A percentile compares a stretch with the other conserved stretches of the same genome.
Conservation (phyloP, 2,888 invertebrate species). For the Falcaria lacertinaria region DNA sequence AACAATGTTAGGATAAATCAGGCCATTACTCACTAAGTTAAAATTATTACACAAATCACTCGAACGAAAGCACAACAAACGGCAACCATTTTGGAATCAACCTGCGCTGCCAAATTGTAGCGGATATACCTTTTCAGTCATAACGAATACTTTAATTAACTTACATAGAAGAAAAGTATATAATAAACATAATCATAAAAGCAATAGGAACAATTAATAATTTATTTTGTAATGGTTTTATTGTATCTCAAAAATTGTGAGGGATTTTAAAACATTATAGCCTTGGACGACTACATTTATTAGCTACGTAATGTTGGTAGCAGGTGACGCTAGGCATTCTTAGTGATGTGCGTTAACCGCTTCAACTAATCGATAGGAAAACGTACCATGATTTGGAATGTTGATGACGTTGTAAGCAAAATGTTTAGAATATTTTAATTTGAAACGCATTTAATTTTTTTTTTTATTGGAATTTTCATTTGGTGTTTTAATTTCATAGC, state of each 20-base stretch:
- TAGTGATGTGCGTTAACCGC: slow-evolving; percentile 12
- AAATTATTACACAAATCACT: slow-evolving; percentile 49
- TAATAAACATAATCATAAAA: background rate
- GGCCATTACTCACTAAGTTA: slow-evolving; percentile 32
- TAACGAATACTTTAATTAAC: slow-evolving; percentile 6
- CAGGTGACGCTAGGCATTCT: slow-evolving; percentile 33
- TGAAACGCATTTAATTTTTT: too few species aligned
- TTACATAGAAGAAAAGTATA: background rate
- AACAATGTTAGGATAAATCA: slow-evolving; percentile 2
- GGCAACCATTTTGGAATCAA: slow-evolving; percentile 78
- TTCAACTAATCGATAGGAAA: background rate
- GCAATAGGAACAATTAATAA: too few species aligned
- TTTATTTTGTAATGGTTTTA: too few species aligned
- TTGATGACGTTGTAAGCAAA: too few species aligned
- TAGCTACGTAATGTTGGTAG: slow-evolving; percentile 30
- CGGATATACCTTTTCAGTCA: slow-evolving; percentile 42
- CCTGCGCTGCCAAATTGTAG: slow-evolving; percentile 44
- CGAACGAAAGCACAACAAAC: slow-evolving; percentile 76
- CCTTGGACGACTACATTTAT: too few species aligned
- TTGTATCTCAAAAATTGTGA: too few species aligned
- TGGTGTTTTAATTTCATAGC: too few species aligned
- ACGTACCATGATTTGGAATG: background rate
- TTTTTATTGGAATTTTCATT: too few species aligned
- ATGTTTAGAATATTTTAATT: too few species aligned
- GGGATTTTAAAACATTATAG: too few species aligned